Conservation (phyloP, 2,797 vertebrate genomes). For the Anguilla obscura region DNA sequence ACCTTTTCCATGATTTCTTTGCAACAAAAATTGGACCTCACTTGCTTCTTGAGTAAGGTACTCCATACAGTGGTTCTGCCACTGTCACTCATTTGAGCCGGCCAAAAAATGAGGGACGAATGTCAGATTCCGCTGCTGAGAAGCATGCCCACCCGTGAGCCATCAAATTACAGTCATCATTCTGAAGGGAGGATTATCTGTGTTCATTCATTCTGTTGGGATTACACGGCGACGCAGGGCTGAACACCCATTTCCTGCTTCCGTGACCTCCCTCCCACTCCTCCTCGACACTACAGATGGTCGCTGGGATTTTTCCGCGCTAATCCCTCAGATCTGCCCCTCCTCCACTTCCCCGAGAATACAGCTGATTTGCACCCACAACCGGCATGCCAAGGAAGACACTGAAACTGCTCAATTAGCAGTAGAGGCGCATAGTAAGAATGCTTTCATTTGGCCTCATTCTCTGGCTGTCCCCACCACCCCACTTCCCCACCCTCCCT, state of each 20-base stretch:
- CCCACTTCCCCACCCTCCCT: conserved; percentile 16
- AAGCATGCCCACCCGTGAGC: conserved; percentile 8
- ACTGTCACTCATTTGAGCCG: neutral
- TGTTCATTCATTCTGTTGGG: conserved; percentile 51
- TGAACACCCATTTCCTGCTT: conserved; percentile 22
- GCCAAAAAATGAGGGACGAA: neutral
- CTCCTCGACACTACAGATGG: conserved; percentile 56
- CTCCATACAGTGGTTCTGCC: neutral
- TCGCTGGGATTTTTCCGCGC: conserved; percentile 52
- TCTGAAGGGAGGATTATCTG: conserved; percentile 40
- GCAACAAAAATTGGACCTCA: neutral
- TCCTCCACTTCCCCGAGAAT: conserved; percentile 22
- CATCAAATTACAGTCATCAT: neutral
- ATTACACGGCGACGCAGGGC: conserved; percentile 45
- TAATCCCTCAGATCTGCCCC: conserved; percentile 48
- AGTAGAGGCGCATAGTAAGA: neutral
- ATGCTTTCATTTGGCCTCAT: neutral
- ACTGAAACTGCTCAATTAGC: neutral
- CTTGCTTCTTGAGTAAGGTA: neutral
- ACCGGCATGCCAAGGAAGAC: conserved; percentile 9
- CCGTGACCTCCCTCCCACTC: conserved; percentile 19
- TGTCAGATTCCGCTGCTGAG: conserved; percentile 21
- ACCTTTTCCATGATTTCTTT: neutral
- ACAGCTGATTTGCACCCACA: conserved; percentile 16
- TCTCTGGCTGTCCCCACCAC: conserved; percentile 41